A percentile compares a stretch with the other conserved stretches of the same genome.
These are phyloP conservation scores for Tetranychus cinnabarinus DNA, from an alignment of 1,140 invertebrate species.

Conservation along the genomic window DNA sequence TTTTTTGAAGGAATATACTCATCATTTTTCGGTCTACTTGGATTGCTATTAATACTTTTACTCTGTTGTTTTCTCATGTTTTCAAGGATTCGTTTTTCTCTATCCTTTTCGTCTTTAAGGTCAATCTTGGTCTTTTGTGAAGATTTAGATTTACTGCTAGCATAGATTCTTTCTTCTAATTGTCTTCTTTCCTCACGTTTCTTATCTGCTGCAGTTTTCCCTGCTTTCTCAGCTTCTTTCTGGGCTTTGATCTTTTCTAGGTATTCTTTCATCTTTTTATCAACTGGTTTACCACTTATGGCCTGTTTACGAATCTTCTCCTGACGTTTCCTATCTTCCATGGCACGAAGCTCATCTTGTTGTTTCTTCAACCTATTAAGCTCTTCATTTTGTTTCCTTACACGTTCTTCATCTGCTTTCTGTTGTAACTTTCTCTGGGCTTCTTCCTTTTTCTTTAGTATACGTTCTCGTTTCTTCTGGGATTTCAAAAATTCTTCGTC, in stretches of 20 bases:
- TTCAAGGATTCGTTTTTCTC: background rate
- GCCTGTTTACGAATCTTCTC: background rate
- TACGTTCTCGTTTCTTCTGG: background rate
- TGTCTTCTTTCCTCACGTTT: background rate
- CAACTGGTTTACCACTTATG: background rate
- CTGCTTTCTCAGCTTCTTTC: background rate
- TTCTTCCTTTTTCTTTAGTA: background rate
- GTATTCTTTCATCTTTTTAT: background rate
- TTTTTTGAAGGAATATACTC: background rate
- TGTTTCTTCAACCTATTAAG: background rate
- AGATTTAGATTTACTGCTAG: background rate
- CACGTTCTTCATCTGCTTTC: background rate
- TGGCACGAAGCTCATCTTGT: background rate
- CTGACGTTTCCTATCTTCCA: background rate
- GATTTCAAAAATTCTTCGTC: background rate
- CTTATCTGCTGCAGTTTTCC: too few species aligned
- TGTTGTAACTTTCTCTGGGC: background rate
- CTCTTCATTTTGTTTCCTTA: background rate
- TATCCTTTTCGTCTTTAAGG: background rate
- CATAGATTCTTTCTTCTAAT: background rate
- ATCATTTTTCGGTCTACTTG: background rate
- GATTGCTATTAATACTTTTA: background rate
- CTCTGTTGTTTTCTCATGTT: background rate
- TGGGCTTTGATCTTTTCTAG: background rate
- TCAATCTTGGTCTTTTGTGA: background rate